phyloP scores from a whole-genome alignment of 2,113 vertebrate genomes.

The Poeciliopsis retropinna region DNA sequence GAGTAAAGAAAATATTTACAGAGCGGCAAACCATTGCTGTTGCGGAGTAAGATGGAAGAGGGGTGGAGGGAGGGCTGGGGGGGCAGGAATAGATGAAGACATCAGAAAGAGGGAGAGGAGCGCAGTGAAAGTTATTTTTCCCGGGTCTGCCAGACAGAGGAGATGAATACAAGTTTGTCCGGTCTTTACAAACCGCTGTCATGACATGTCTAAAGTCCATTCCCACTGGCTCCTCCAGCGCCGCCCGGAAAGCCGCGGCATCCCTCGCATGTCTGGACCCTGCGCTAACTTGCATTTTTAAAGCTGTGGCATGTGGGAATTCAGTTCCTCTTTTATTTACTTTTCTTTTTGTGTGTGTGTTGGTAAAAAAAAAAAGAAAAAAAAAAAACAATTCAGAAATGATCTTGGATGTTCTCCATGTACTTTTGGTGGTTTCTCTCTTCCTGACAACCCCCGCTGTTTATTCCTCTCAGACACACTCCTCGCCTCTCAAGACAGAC shows the following conservation, averaged over 20 bases:
- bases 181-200: slow-evolving; percentile 59
- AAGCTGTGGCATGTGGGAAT: slow-evolving; percentile 50
- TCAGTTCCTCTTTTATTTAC: slow-evolving; percentile 12
- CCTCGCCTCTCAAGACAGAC: slow-evolving; percentile 38
- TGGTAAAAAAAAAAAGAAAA: too few relatives aligned
- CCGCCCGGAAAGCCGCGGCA: slow-evolving; percentile 40
- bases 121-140: slow-evolving; percentile 18
- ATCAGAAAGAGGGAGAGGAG: slow-evolving; percentile 23
- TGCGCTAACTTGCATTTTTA: slow-evolving; percentile 50
- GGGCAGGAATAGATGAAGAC: slow-evolving; percentile 35
- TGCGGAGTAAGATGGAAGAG: slow-evolving; percentile 27
- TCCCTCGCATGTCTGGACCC: slow-evolving; percentile 43
- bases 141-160: slow-evolving; percentile 9
- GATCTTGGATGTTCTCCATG: slow-evolving; percentile 43
- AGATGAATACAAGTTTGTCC: slow-evolving; percentile 62
- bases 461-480: slow-evolving; percentile 25
- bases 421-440: slow-evolving; percentile 30
- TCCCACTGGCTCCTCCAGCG: slow-evolving; percentile 8
- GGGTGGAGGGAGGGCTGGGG: too few relatives aligned
- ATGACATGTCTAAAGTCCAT: slow-evolving; percentile 62
- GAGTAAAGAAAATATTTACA: slow-evolving; percentile 65
- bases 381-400: slow-evolving; percentile 25
- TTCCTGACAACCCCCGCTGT: neutral
- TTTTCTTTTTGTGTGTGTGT: neutral
- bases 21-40: slow-evolving; percentile 36